A percentile compares a stretch with the other conserved stretches of the same genome.
Evolutionary conservation across 2,888 invertebrate genomes (phyloP).

Genomic region (Phoronis australis): DNA sequence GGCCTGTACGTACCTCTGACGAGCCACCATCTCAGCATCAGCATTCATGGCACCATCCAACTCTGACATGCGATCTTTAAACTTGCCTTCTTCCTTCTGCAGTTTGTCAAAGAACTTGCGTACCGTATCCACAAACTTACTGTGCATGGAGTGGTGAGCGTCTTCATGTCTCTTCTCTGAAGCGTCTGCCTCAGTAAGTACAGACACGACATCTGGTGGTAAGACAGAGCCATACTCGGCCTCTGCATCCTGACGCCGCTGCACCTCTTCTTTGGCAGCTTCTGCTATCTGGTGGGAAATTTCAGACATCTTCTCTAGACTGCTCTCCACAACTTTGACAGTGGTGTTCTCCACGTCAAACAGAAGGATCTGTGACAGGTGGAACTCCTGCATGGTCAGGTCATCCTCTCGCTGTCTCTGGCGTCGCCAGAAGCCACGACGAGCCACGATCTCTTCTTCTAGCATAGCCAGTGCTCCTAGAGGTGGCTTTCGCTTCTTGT

Average conservation of each 20-base stretch:
- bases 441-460: constrained; percentile 42
- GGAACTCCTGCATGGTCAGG: constrained; percentile 30
- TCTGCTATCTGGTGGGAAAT: constrained; percentile 27
- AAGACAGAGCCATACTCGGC: constrained; percentile 34
- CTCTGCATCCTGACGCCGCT: constrained; percentile 39
- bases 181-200: constrained; percentile 37
- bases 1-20: constrained; percentile 35
- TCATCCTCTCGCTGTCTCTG: constrained; percentile 39
- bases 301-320: constrained; percentile 10
- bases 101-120: constrained; percentile 40
- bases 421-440: constrained; percentile 42
- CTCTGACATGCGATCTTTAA: constrained; percentile 31
- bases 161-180: constrained; percentile 32
- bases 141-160: constrained; percentile 31
- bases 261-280: constrained; percentile 33
- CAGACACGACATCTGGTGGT: constrained; percentile 38
- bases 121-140: constrained; percentile 33
- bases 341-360: constrained; percentile 30
- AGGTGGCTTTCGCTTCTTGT: constrained; percentile 38
- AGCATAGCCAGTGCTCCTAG: constrained; percentile 40
- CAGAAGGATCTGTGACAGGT: constrained; percentile 27
- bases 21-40: constrained; percentile 34
- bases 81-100: constrained; percentile 38
- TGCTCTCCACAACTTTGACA: constrained; percentile 19
- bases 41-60: constrained; percentile 39